Evolutionary conservation across 2,797 vertebrate species (phyloP), one percentile per base, ranked within the genome.

Genomic region (Scomberomorus guttatus): DNA sequence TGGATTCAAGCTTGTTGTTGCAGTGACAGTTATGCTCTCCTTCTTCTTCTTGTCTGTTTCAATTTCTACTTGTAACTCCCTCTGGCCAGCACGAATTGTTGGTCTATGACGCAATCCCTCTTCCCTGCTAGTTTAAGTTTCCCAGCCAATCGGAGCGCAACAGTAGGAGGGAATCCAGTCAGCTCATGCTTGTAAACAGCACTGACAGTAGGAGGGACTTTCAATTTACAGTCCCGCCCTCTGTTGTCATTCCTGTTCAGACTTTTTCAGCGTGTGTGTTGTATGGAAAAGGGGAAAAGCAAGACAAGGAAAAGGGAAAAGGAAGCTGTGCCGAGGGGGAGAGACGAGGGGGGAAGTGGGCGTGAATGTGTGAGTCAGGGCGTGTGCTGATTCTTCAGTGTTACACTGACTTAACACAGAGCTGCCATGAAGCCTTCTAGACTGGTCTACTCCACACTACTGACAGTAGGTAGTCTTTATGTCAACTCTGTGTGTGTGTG

Each of bases 51-150:
- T 63, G 58, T 78, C 59, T 57, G 18, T 58, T 82, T 77, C 72
- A 72, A n/a, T 83, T 83, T 74, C 73, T 37, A 20, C 73, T 66
- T 68, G 83, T 88, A 39, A 50, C 83, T 80, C 72, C 77, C 85
- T 84, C 64, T 57, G 74, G 77, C 87, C 90, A 80, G 74, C 80
- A 74, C 75, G 80, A 88, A 95, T 95, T 88, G 86, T 90, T 95
- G 77, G 77, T 71, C 90, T 76, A 80, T 95, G 95, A 95, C 70
- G 92, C 94, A 95, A 94, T 91, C 90, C 61, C 74, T 87, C 80
- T 67, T 91, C 74, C 58, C 59, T 48, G 77, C 84, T 75, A 72
- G 85, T 82, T 83, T 65, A 84, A 58, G 57, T 72, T 80, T 51
- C 75, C 54, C 74, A 78, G 89, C 94, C 95, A 94, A 94, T 95